Evolutionary conservation across 2,797 vertebrate species (phyloP).

Genomic region (Malurus splendens): DNA sequence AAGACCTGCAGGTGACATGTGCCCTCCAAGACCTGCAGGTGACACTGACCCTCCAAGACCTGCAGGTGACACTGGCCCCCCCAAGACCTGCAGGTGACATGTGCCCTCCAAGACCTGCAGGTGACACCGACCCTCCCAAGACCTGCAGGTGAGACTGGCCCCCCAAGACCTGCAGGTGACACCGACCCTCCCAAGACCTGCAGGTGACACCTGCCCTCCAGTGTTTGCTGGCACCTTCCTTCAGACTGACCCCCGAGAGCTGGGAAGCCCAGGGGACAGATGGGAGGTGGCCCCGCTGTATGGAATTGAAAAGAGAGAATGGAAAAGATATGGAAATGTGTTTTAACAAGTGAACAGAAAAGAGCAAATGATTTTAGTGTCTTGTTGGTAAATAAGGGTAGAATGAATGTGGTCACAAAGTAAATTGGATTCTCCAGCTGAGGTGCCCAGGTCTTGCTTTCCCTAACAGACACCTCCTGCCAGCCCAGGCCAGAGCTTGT

Average conservation of each 20-base stretch:
- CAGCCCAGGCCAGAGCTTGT: background rate
- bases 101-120: no score
- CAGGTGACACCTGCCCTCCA: background rate
- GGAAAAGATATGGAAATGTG: background rate
- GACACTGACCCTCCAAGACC: no score
- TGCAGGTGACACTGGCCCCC: no score
- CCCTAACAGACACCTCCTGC: background rate
- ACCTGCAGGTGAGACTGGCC: no score
- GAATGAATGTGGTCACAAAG: accelerated
- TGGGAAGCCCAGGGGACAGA: background rate
- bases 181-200: no score
- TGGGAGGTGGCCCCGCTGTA: accelerated
- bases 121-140: background rate
- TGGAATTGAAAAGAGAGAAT: background rate
- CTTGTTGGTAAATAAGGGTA: background rate
- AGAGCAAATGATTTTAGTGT: background rate
- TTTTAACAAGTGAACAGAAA: background rate
- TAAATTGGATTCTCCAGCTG: background rate
- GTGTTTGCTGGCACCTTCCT: background rate
- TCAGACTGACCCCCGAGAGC: accelerated
- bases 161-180: no score
- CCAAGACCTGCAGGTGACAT: no score
- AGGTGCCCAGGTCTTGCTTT: background rate
- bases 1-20: background rate
- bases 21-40: background rate